Evolutionary conservation across 2,888 invertebrate genomes (phyloP).

Genomic region (Odontothrips loti): DNA sequence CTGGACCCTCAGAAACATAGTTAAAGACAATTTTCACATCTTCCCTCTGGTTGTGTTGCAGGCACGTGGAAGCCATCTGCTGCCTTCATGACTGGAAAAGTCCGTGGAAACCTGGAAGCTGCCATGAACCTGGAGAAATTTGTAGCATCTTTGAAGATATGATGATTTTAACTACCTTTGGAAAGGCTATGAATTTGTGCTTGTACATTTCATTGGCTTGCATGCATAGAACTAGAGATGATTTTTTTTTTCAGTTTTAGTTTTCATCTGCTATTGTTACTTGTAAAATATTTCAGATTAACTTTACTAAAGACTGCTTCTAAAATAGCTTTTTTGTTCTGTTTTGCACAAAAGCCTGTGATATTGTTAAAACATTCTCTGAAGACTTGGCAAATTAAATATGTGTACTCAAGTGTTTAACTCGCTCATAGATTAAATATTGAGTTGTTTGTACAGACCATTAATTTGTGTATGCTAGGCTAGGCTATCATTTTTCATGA

Average conservation of each 20-base stretch:
- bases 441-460: no score
- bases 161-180: not conserved
- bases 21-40: conserved; percentile 15
- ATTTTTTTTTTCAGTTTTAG: not conserved
- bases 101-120: conserved; percentile 84
- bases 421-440: no score
- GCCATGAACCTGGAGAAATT: conserved; percentile 93
- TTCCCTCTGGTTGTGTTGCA: conserved; percentile 41
- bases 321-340: not conserved
- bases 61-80: conserved; percentile 85
- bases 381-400: no score
- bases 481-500: no score
- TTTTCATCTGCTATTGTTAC: not conserved
- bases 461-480: no score
- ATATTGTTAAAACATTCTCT: no score
- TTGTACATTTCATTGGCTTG: not conserved
- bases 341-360: not conserved
- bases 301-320: not conserved
- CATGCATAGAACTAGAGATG: not conserved
- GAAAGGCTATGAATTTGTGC: not conserved
- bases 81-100: conserved; percentile 95
- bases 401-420: no score
- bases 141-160: conserved; percentile 67
- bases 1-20: not conserved
- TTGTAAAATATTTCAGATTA: not conserved